phyloP scores from a whole-genome alignment of 2,888 invertebrate species.

The Mechanitis mazaeus region DNA sequence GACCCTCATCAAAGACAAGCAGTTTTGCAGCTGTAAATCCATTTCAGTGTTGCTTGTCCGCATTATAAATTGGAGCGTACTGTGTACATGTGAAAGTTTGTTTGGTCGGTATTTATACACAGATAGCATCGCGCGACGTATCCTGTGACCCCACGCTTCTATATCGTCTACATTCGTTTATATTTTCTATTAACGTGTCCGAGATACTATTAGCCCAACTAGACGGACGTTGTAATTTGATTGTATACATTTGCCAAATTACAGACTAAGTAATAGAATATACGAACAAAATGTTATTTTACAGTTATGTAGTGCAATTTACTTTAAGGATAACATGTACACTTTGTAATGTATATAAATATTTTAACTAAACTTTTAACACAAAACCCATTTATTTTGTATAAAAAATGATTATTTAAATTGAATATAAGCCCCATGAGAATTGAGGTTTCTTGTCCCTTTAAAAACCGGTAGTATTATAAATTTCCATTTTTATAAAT shows the following conservation, averaged over 20 bases:
- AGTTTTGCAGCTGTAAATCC: conserved; percentile 77
- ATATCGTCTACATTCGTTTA: conserved; percentile 50
- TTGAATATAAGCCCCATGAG: conserved; percentile 19
- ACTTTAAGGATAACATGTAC: conserved; percentile 13
- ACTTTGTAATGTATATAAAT: conserved; percentile 12
- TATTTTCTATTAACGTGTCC: conserved; percentile 68
- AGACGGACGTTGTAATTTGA: conserved; percentile 64
- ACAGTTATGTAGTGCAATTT: conserved; percentile 17
- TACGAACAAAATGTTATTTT: conserved; percentile 29
- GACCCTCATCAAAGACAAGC: conserved; percentile 76
- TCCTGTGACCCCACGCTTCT: conserved; percentile 48
- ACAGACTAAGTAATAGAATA: conserved; percentile 41
- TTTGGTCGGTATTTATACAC: conserved; percentile 40
- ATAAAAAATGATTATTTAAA: conserved; percentile 21
- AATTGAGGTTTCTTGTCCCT: background rate
- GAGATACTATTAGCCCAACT: conserved; percentile 58
- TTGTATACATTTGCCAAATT: conserved; percentile 53
- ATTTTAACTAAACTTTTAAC: conserved; percentile 14
- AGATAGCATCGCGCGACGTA: conserved; percentile 34
- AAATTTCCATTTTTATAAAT: conserved; percentile 16
- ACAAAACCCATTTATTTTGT: conserved; percentile 16
- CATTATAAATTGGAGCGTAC: conserved; percentile 71
- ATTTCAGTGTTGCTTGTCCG: conserved; percentile 74
- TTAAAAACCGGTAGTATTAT: conserved; percentile 15
- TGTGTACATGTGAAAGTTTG: conserved; percentile 39